These are phyloP conservation scores for Parthenolecanium corni DNA, from an alignment of 2,888 invertebrate genomes.

Conservation along the genomic window DNA sequence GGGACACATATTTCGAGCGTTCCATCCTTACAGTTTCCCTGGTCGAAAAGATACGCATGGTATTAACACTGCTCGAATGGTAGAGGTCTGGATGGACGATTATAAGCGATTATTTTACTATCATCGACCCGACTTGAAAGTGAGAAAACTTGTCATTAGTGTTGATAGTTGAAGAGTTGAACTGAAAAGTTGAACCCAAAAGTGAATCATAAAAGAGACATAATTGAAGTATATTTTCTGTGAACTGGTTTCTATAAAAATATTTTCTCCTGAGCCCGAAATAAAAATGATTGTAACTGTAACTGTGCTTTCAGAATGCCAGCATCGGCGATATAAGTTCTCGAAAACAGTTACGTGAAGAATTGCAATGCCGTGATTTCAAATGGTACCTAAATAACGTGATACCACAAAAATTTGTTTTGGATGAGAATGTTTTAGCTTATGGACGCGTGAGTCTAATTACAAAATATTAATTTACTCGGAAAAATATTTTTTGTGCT, in stretches of 20 bases:
- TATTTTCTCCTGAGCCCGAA: no score
- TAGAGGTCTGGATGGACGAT: constrained; percentile 96
- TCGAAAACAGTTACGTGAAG: constrained; percentile 62
- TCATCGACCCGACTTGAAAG: constrained; percentile 65
- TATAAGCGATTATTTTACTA: constrained; percentile 85
- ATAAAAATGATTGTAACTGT: no score
- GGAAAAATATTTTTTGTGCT: no score
- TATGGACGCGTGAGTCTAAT: constrained; percentile 53
- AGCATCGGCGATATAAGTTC: constrained; percentile 71
- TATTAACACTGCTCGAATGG: constrained; percentile 88
- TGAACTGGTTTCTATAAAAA: no score
- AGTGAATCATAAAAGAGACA: no score
- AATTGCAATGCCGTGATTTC: constrained; percentile 75
- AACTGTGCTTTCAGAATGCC: constrained; percentile 36
- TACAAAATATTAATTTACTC: no score
- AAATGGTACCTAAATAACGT: constrained; percentile 85
- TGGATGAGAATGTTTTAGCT: constrained; percentile 64
- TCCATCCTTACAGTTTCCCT: constrained; percentile 89
- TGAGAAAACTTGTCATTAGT: no score
- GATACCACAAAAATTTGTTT: constrained; percentile 81
- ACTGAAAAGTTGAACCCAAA: no score
- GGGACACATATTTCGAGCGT: constrained; percentile 87
- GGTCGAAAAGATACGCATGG: constrained; percentile 84
- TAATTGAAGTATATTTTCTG: no score
- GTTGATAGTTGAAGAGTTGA: no score